Base-by-base conservation (phyloP, 2,888 invertebrate species). In the Pseudoips prasinana region DNA sequence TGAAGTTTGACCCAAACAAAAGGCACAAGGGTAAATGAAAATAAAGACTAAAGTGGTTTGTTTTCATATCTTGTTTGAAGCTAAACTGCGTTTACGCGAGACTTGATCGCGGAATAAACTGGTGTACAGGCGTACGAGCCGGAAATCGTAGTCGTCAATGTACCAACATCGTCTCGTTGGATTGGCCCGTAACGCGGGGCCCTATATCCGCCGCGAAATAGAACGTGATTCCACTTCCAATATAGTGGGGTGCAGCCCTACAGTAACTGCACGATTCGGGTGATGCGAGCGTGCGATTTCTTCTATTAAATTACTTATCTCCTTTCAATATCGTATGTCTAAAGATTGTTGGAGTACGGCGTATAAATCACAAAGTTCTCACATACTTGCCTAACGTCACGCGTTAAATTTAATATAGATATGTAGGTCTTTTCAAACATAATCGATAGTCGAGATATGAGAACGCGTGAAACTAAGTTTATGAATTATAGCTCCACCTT, bases 181-280 rank as follows among this genome's bases (percentile, higher is more conserved):
- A 73, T 77, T 70, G 74, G 68, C 59, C 65, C 68, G 71, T 74
- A 73, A 73, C 73, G 67, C 62, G 70, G 69, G 59, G 70, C 68
- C 76, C 73, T 77, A 81, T 80, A 82, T 82, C 82, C 81, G 79
- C 77, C 74, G 67, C 73, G 76, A 74, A 80, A 82, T 81, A 63
- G 65, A 76, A 77, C 75, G 75, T 76, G 81, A 73, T 72, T 74
- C 72, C 73, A 77, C 75, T 73, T 69, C 65, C 72, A 76, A 81
- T 73, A 66, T 60, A 61, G 60, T 53, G 51, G 46, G 57, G 58
- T 54, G 50, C 52, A 51, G 50, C 52, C 58, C 57, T 57, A 51
- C 41, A 33, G 39, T 43, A 23, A 29, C 26, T 42, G 20, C 36
- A 31, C 42, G 22, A 43, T 32, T 31, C 25, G 17, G 27, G 27